These are phyloP conservation scores for Zaprionus gabonicus DNA, from an alignment of 1,140 invertebrate species.

Conservation along the genomic window DNA sequence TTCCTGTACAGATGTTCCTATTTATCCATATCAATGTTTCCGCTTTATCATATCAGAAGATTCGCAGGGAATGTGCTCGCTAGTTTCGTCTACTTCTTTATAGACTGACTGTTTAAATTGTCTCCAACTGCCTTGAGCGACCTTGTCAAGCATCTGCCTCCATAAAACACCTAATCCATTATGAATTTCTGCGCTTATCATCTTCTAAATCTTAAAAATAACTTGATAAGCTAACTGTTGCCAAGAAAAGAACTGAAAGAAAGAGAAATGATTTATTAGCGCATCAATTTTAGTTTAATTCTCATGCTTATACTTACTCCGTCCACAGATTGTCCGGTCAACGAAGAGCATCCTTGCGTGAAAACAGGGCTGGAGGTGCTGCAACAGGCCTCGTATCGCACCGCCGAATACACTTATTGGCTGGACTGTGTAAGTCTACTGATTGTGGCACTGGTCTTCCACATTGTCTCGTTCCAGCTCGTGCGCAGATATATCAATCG, in stretches of 20 bases:
- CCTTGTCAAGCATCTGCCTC: background rate
- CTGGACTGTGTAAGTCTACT: constrained; percentile 75
- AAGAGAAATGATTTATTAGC: background rate
- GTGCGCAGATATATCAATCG: constrained; percentile 71
- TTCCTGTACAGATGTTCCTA: too few relatives aligned
- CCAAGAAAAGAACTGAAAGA: background rate
- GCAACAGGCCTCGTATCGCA: constrained; percentile 71
- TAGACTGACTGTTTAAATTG: background rate
- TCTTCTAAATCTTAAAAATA: background rate
- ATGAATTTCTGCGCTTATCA: background rate
- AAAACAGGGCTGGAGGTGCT: constrained; percentile 76
- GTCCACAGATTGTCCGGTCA: constrained; percentile 69
- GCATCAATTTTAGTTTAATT: background rate
- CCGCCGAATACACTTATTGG: constrained; percentile 70
- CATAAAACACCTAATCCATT: background rate
- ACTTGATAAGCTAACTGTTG: background rate
- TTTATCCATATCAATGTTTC: too few relatives aligned
- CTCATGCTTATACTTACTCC: background rate
- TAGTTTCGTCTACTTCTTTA: too few relatives aligned
- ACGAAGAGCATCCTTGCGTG: constrained; percentile 72
- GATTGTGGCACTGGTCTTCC: constrained; percentile 65
- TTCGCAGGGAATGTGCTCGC: too few relatives aligned
- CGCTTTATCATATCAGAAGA: too few relatives aligned
- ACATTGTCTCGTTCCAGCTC: constrained; percentile 68
- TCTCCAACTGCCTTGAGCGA: background rate